These are phyloP conservation scores for Nipponacmea schrenckii DNA, from an alignment of 2,888 invertebrate species.

Conservation along the genomic window DNA sequence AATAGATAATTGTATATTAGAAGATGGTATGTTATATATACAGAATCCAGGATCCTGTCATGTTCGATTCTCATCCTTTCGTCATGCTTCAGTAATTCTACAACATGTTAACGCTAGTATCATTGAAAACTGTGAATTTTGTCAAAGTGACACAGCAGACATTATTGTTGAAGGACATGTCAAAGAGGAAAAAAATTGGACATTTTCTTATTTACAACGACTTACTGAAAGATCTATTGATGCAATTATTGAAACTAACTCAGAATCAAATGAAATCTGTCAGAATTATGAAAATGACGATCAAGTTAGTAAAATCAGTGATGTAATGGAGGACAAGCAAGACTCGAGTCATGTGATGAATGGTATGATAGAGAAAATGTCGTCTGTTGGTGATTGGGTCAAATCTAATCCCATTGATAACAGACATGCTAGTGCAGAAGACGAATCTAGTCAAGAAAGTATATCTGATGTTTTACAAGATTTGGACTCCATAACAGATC, in stretches of 20 bases:
- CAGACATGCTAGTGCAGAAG: too few species aligned
- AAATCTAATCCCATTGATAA: not conserved
- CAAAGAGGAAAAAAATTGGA: slow-evolving; percentile 55
- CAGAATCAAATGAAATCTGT: too few species aligned
- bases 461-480: too few species aligned
- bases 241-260: too few species aligned
- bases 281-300: too few species aligned
- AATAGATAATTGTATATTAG: slow-evolving; percentile 61
- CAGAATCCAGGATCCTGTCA: slow-evolving; percentile 54
- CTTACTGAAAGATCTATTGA: not conserved
- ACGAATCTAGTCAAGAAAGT: too few species aligned
- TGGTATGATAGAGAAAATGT: not conserved
- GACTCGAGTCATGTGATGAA: too few species aligned
- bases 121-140: slow-evolving; percentile 61
- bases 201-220: slow-evolving; percentile 37
- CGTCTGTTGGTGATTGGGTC: slow-evolving; percentile 1
- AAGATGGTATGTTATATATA: slow-evolving; percentile 60
- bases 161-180: slow-evolving; percentile 55
- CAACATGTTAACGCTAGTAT: slow-evolving; percentile 55
- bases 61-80: slow-evolving; percentile 56
- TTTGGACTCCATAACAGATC: not conserved
- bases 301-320: too few species aligned
- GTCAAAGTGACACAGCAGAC: slow-evolving; percentile 54
- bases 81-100: slow-evolving; percentile 53
- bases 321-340: too few species aligned